Evolutionary conservation across 1,140 invertebrate genomes (phyloP).

Genomic region (Macrotrachela quadricornifera): DNA sequence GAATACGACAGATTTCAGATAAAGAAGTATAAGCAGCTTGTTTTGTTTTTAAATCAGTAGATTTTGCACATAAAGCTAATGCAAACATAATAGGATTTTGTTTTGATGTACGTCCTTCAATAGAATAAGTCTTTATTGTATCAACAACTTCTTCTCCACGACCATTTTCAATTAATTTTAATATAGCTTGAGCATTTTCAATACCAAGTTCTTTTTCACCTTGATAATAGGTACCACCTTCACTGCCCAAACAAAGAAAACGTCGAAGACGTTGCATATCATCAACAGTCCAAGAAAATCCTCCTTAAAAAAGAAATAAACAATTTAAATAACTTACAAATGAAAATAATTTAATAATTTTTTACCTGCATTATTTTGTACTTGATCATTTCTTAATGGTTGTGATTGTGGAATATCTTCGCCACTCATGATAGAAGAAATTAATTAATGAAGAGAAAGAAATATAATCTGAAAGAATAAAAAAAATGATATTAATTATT

Average conservation of each 20-base stretch:
- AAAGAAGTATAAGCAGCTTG: slow-evolving; percentile 13
- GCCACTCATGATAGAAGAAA: not conserved
- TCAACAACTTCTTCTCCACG: slow-evolving; percentile 19
- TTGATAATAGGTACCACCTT: slow-evolving; percentile 20
- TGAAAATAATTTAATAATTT: not conserved
- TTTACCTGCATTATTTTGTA: too few species aligned
- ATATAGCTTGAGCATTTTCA: slow-evolving; percentile 17
- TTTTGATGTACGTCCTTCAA: slow-evolving; percentile 20
- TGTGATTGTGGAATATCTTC: too few species aligned
- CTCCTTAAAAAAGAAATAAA: slow-evolving; percentile 13
- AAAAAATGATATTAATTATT: too few species aligned
- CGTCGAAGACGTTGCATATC: slow-evolving; percentile 21
- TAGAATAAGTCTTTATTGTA: slow-evolving; percentile 16
- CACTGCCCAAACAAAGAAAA: slow-evolving; percentile 22
- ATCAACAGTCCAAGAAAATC: slow-evolving; percentile 20
- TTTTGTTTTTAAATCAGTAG: slow-evolving; percentile 14
- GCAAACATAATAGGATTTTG: slow-evolving; percentile 21
- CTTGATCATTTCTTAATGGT: too few species aligned
- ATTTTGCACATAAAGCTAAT: slow-evolving; percentile 22
- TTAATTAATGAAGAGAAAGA: not conserved
- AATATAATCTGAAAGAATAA: too few species aligned
- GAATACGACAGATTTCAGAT: slow-evolving; percentile 24
- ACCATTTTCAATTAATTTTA: slow-evolving; percentile 17
- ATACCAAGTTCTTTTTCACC: slow-evolving; percentile 16
- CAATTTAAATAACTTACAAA: not conserved